A percentile compares a stretch with the other conserved stretches of the same genome.
Evolutionary conservation across 2,888 invertebrate species (phyloP).

Genomic region (Clepsis dumicolana): DNA sequence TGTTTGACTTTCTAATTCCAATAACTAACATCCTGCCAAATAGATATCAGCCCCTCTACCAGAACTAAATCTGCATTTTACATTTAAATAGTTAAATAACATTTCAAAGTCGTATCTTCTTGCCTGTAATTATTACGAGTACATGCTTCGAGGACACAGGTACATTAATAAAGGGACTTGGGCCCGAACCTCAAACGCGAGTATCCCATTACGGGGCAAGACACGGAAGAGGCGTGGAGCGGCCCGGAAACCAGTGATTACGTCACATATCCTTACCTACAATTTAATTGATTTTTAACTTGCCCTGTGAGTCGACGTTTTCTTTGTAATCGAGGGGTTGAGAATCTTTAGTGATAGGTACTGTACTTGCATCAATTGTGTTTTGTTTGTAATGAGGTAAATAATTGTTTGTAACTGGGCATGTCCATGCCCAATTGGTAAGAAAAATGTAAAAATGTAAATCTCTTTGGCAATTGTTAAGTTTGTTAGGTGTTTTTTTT

Average conservation of each 20-base stretch:
- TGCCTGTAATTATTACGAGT: background rate
- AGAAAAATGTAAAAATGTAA: no score
- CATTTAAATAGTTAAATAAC: no score
- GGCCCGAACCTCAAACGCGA: conserved; percentile 14
- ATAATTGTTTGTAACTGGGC: no score
- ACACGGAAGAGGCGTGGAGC: conserved; percentile 41
- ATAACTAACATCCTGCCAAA: no score
- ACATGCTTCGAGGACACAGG: background rate
- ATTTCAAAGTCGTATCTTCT: background rate
- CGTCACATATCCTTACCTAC: conserved; percentile 30
- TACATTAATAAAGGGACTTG: conserved; percentile 33
- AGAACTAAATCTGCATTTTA: no score
- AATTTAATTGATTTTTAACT: conserved; percentile 41
- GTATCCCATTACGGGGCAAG: conserved; percentile 35
- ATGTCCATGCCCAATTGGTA: no score
- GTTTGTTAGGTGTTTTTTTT: no score
- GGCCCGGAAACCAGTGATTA: conserved; percentile 23
- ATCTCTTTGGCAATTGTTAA: no score
- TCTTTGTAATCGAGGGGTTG: conserved; percentile 11
- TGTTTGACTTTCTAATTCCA: no score
- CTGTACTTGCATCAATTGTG: no score
- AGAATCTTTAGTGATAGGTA: background rate
- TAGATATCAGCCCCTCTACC: no score
- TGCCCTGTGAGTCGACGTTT: background rate
- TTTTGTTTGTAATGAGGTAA: conserved; percentile 1